Evolutionary conservation across 2,797 vertebrate species (phyloP).

Genomic region (Liasis olivaceus): DNA sequence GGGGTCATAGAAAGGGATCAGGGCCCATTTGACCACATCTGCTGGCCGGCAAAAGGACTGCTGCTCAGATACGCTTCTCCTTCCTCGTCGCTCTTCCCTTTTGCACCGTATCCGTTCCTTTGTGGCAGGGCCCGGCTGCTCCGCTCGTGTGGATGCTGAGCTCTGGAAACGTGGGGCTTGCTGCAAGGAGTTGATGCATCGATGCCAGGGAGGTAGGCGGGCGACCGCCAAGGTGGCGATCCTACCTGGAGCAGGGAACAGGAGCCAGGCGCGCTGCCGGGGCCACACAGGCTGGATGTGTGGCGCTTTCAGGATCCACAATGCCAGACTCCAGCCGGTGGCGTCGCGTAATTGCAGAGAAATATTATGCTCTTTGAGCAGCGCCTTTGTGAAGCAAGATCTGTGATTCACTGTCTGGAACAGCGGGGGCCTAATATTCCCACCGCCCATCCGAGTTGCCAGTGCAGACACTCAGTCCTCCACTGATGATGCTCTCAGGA

Average conservation of each 20-base stretch:
- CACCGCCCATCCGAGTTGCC: slow-evolving; percentile 79
- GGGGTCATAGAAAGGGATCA: too few species aligned
- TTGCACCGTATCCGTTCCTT: too few species aligned
- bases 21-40: too few species aligned
- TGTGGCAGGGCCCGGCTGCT: not conserved
- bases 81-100: too few species aligned
- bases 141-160: too few species aligned
- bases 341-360: slow-evolving; percentile 61
- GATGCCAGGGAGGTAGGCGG: accelerated
- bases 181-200: not conserved
- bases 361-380: not conserved
- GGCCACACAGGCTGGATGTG: too few species aligned
- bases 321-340: slow-evolving; percentile 49
- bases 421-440: slow-evolving; percentile 74
- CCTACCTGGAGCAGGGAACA: not conserved
- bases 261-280: too few species aligned
- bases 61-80: too few species aligned
- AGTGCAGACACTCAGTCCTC: slow-evolving; percentile 80
- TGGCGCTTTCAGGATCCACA: not conserved
- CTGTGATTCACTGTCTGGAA: slow-evolving; percentile 68
- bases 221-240: accelerated
- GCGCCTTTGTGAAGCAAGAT: slow-evolving; percentile 25
- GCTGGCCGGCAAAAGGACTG: too few species aligned
- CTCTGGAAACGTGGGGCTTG: accelerated
- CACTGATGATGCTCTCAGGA: slow-evolving; percentile 88